Evolutionary conservation across 2,797 vertebrate species (phyloP).

Genomic region (Amniataba percoides): DNA sequence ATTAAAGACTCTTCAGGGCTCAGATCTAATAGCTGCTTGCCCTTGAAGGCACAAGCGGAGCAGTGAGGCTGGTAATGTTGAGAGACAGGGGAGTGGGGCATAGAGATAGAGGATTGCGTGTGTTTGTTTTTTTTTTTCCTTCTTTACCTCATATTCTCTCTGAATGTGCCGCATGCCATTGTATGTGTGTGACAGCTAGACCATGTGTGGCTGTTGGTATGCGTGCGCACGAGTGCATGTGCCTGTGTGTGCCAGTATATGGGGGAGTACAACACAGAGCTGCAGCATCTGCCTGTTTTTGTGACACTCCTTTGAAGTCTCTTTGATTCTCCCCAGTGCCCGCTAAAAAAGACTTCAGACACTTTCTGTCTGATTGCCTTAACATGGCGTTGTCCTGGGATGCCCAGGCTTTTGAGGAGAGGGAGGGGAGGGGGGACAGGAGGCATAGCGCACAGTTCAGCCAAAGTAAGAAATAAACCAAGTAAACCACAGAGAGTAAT

Average conservation of each 20-base stretch:
- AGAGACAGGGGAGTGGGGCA: conserved; percentile 50
- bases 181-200: conserved; percentile 41
- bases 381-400: conserved; percentile 77
- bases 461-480: conserved; percentile 49
- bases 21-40: conserved; percentile 75
- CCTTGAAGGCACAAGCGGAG: conserved; percentile 66
- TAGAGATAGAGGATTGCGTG: conserved; percentile 24
- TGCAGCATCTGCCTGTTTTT: conserved; percentile 80
- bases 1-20: conserved; percentile 77
- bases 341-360: conserved; percentile 80
- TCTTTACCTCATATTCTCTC: conserved; percentile 43
- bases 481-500: conserved; percentile 59
- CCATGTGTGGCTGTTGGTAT: conserved; percentile 48
- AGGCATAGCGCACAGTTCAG: conserved; percentile 33
- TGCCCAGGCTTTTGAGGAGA: conserved; percentile 67
- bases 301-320: conserved; percentile 83
- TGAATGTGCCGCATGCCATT: conserved; percentile 32
- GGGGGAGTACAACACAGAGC: conserved; percentile 49
- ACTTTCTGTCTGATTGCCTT: conserved; percentile 78
- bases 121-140: conserved; percentile 32
- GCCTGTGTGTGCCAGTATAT: conserved; percentile 36
- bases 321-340: conserved; percentile 77
- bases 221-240: conserved; percentile 29
- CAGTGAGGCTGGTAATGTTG: conserved; percentile 58
- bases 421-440: conserved; percentile 17